Evolutionary conservation across 2,888 invertebrate species (phyloP).

Genomic region (Sialis lutaria): DNA sequence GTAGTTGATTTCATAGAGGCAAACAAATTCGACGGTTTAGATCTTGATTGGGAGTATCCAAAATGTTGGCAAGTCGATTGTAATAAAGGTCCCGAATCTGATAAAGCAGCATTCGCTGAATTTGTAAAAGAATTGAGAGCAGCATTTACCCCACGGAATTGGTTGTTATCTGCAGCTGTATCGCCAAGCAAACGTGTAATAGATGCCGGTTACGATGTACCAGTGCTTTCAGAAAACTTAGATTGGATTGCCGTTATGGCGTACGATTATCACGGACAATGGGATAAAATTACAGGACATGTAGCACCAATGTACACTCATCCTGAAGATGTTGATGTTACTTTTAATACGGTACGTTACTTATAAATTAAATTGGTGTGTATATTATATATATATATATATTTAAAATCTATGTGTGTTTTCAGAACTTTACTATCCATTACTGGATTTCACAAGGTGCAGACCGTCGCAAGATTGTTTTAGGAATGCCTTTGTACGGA

Average conservation of each 20-base stretch:
- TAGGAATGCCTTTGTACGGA: constrained; percentile 82
- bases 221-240: constrained; percentile 51
- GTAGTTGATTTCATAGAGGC: constrained; percentile 61
- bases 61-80: constrained; percentile 85
- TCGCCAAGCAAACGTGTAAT: constrained; percentile 72
- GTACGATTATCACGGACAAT: constrained; percentile 82
- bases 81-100: constrained; percentile 61
- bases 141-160: constrained; percentile 51
- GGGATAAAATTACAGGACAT: constrained; percentile 83
- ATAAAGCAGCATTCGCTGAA: constrained; percentile 60
- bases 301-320: constrained; percentile 73
- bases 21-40: constrained; percentile 76
- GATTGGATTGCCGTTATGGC: constrained; percentile 88
- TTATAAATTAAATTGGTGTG: background rate
- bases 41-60: constrained; percentile 90
- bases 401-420: constrained; percentile 9
- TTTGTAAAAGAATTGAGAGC: constrained; percentile 57
- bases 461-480: constrained; percentile 54
- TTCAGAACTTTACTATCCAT: constrained; percentile 68
- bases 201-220: constrained; percentile 71
- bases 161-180: constrained; percentile 66
- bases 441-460: constrained; percentile 78
- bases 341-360: constrained; percentile 53
- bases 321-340: constrained; percentile 52
- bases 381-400: background rate